phyloP scores from a whole-genome alignment of 2,888 invertebrate species.

The Trichopria drosophilae region DNA sequence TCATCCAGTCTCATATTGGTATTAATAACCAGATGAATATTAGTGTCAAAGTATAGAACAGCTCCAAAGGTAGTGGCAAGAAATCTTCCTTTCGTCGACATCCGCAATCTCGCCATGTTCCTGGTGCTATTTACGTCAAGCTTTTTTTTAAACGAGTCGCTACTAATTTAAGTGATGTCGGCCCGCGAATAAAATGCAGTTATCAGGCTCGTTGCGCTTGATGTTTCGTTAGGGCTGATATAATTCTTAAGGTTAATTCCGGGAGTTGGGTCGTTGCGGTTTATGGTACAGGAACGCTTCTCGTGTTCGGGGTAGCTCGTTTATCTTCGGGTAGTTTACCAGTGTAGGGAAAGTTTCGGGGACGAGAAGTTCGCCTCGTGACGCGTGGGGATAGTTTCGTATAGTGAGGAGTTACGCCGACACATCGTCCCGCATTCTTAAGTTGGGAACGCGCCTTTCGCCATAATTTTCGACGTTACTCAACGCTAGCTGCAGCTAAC shows the following conservation, averaged over 20 bases:
- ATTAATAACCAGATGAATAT: no score
- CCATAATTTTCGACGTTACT: not conserved
- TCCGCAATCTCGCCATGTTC: no score
- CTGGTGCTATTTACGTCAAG: no score
- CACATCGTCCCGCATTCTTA: conserved; percentile 36
- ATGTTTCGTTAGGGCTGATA: conserved; percentile 15
- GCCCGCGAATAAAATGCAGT: no score
- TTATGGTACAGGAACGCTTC: conserved; percentile 26
- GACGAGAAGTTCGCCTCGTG: conserved; percentile 30
- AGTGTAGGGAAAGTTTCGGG: conserved; percentile 35
- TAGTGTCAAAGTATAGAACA: no score
- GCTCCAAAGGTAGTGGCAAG: no score
- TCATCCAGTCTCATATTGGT: no score
- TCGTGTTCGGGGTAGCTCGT: no score
- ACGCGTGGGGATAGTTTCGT: conserved; percentile 32
- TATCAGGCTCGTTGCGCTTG: conserved; percentile 7
- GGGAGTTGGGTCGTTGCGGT: conserved; percentile 34
- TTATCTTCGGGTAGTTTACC: conserved; percentile 45
- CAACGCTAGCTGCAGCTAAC: not conserved
- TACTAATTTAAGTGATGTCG: no score
- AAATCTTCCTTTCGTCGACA: no score
- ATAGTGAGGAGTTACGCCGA: conserved; percentile 28
- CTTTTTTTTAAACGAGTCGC: no score
- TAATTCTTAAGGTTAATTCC: no score
- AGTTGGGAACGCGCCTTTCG: conserved; percentile 21